Evolutionary conservation across 2,797 vertebrate species (phyloP), one percentile per base, ranked within the genome.

Genomic region (Rhinoraja longicauda): DNA sequence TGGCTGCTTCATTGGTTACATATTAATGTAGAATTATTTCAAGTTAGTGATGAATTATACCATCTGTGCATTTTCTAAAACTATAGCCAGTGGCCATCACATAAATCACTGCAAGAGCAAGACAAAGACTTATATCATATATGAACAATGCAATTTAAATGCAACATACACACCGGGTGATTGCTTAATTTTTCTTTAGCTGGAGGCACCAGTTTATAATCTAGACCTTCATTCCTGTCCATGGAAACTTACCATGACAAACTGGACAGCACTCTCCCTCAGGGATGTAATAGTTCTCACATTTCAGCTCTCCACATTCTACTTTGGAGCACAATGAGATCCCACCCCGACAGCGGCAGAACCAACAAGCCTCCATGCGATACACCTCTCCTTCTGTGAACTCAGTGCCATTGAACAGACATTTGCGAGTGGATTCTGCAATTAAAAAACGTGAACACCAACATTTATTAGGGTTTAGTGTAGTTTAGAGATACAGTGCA

Each of bases 251-350:
- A 97, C 97, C 97, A 96, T 96, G 96, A 94, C 97, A 97, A 94
- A 97, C 95, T 0, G 97, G 96, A 94, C 97, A 97, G 94, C 97
- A 97, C 94, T 97, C 97, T 76, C 97, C 97, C 93, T 97, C 97
- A 1, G 97, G 97, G 94, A 97, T 94, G 95, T 97, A 97, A 94
- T 96, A 96, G 96, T 96, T 97, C 92, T 97, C 96, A 93, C 97
- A 97, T 94, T 97, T 95, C 88, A 96, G 95, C 94, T 97, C 95
- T 0, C 96, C 96, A 21, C 97, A 97, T 93, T 97, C 97, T 0
- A 96, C 96, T 94, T 97, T 97, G 94, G 97, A 97, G 94, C 97
- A 97, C 95, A 97, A 97, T 53, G 97, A 97, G 94, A 97, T 97
- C 59, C 97, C 97, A 57, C 96, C 96, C 1, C 97, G 95, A 93